Evolutionary conservation across 2,797 vertebrate species (phyloP), one percentile per base, ranked within the genome.

Genomic region (Clarias pachynema): DNA sequence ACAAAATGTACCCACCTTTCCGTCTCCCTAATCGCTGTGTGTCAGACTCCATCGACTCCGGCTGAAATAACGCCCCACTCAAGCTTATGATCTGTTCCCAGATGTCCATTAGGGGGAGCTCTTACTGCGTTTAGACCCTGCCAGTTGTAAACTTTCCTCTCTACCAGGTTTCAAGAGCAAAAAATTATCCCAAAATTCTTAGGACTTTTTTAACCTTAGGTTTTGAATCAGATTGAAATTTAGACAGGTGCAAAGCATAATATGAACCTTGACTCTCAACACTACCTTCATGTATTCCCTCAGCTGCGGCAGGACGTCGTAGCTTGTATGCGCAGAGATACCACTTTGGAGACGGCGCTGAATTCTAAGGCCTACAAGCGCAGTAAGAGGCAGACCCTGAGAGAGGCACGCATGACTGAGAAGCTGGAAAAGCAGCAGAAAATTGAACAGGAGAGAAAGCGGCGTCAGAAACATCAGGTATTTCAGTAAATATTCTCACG

Each of bases 351-450:
- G 94, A 99, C 98, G 0, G 98, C 98, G 0, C 94, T 99, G 77
- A 99, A 99, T 93, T 99, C 98, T 0, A 99, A 99, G 93, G 98
- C 98, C 0, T 99, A 99, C 92, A 97, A 99, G 68, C 95, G 98
- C 86, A 99, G 97, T 94, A 99, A 99, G 91, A 95, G 97, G 12
- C 98, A 99, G 93, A 99, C 98, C 0, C 93, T 99, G 87, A 91
- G 98, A 53, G 98, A 99, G 90, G 98, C 98, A 0, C 97, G 98
- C 78, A 99, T 99, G 97, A 99, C 98, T 0, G 98, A 99, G 93
- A 99, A 99, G 77, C 95, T 99, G 88, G 98, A 99, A 91, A 99
- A 99, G 87, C 98, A 99, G 92, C 98, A 99, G 94, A 99, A 99
- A 93, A 98, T 99, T 0, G 98, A 99, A 80, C 98, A 99, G 90